Evolutionary conservation across 2,113 vertebrate species (phyloP).

Genomic region (Dicrurus megarhynchus): DNA sequence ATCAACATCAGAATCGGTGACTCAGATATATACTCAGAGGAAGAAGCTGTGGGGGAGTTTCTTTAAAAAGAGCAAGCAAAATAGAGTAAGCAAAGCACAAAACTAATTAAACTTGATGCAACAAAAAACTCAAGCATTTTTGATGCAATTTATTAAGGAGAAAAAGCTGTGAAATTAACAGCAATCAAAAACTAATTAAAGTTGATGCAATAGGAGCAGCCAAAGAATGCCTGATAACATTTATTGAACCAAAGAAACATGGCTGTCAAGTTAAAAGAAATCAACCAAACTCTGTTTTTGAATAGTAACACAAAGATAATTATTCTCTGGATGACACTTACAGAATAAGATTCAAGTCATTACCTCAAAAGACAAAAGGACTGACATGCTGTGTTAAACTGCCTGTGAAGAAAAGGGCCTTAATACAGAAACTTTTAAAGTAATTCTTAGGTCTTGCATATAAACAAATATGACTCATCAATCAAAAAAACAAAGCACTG

Average conservation of each 20-base stretch:
- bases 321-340: slow-evolving; percentile 60
- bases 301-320: slow-evolving; percentile 66
- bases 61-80: slow-evolving; percentile 56
- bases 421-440: slow-evolving; percentile 36
- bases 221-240: slow-evolving; percentile 78
- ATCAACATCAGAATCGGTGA: not conserved
- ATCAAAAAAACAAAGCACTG: slow-evolving; percentile 7
- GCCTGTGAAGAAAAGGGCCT: slow-evolving; percentile 34
- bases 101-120: slow-evolving; percentile 79
- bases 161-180: slow-evolving; percentile 83
- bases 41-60: slow-evolving; percentile 37
- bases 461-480: slow-evolving; percentile 49
- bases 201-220: slow-evolving; percentile 74
- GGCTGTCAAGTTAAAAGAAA: slow-evolving; percentile 72
- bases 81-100: slow-evolving; percentile 69
- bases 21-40: slow-evolving; percentile 16
- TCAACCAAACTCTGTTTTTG: slow-evolving; percentile 66
- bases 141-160: slow-evolving; percentile 75
- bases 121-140: slow-evolving; percentile 73
- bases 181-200: slow-evolving; percentile 83
- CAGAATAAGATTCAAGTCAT: slow-evolving; percentile 75
- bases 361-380: slow-evolving; percentile 66
- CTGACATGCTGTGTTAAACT: slow-evolving; percentile 55
- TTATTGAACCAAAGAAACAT: slow-evolving; percentile 76
- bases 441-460: slow-evolving; percentile 29